Percentiles rank a stretch among this genome's conserved stretches.
phyloP scores from a whole-genome alignment of 2,113 vertebrate species.

The Agelaius phoeniceus region DNA sequence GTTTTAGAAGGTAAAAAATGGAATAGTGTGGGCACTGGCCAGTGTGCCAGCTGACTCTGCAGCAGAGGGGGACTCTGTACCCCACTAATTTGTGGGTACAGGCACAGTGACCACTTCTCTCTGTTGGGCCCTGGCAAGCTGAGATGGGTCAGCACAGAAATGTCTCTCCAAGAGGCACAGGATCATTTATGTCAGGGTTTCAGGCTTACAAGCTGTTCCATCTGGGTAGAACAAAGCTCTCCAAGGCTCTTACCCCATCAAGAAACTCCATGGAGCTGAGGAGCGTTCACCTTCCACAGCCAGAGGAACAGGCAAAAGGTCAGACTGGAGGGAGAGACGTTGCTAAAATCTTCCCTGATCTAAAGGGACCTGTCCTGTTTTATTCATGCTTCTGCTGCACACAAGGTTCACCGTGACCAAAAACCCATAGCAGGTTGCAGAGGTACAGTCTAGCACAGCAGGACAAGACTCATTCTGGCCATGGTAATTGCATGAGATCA shows the following conservation, averaged over 20 bases:
- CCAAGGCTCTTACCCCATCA: not conserved
- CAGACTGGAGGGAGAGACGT: not conserved
- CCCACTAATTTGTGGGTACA: not conserved
- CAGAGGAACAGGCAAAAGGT: not conserved
- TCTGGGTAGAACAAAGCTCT: not conserved
- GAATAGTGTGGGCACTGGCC: not conserved
- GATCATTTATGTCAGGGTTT: not conserved
- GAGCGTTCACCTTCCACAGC: not conserved
- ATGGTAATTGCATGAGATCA: not conserved
- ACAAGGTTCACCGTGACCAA: not conserved
- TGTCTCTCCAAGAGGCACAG: not conserved
- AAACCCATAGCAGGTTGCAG: not conserved
- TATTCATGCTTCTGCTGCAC: not conserved
- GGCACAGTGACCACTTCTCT: not conserved
- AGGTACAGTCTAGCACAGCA: rapidly evolving
- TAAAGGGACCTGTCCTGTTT: not conserved
- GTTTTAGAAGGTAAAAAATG: not conserved
- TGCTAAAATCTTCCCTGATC: not conserved
- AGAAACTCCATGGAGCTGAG: not conserved
- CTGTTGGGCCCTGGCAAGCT: not conserved
- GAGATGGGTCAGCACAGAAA: not conserved
- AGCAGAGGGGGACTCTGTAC: not conserved
- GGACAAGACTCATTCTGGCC: not conserved
- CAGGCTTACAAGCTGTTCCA: not conserved
- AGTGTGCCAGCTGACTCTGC: not conserved